Evolutionary conservation across 2,888 invertebrate species (phyloP), one percentile per base, ranked within the genome.

Genomic region (Parapristionchus giblindavisi): DNA sequence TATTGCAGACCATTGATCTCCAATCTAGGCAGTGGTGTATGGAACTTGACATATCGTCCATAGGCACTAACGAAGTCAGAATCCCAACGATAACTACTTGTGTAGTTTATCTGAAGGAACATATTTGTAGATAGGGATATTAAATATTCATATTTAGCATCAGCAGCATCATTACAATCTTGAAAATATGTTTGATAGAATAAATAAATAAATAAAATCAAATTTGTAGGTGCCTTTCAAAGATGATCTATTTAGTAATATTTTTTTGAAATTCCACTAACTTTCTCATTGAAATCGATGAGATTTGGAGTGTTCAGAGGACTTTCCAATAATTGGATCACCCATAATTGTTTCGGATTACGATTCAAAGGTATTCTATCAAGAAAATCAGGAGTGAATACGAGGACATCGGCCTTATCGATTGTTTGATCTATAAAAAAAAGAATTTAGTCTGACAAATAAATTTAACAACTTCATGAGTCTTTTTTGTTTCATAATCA

Each of bases 21-120:
- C n/a, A n/a, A n/a, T n/a, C n/a, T n/a, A n/a, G n/a, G n/a, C n/a
- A n/a, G n/a, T 1, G 68, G 52, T 27, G n/a, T 65, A 1, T 17
- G 14, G 34, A 68, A 48, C 6, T 48, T 32, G 14, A 73, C 27
- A 51, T 51, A 79, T 60, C 72, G 56, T 27, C 79, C 81, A 63
- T 81, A 81, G 1, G 81, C 81, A 36, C 72, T 54, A 14, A 75
- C 75, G 40, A 81, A 71, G 52, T 81, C 79, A 14, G 74, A 54
- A 40, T 79, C 77, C 29, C 56, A 72, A 14, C 78, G 77, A 72
- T 81, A 81, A 34, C 77, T 76, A 4, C 75, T 73, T 14, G 79
- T 81, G 76, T 77, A 81, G 56, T 81, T 79, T 34, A 79, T 75
- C 79, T 80, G 74, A 27, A 75, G 43, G 14, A 61, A 21, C n/a